phyloP scores from a whole-genome alignment of 92 coral and sea anemone species.

The Porites rus region DNA sequence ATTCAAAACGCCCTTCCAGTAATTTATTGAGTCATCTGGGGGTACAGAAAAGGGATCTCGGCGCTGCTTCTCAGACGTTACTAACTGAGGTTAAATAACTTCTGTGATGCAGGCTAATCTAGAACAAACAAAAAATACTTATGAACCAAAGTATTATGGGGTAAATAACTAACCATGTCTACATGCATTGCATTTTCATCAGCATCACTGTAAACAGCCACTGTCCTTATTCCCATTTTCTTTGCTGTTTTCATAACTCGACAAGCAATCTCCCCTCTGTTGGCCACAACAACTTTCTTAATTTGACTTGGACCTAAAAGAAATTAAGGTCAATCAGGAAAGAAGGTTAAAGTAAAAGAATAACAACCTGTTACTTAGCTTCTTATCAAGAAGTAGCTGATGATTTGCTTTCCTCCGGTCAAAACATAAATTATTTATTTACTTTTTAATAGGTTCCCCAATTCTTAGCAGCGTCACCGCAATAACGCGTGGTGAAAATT shows the following conservation, averaged over 20 bases:
- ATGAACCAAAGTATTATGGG: neutral
- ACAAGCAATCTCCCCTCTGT: constrained; percentile 99
- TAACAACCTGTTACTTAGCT: neutral
- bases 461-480: no score
- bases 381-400: no score
- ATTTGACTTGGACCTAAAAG: constrained; percentile 53
- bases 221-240: constrained; percentile 95
- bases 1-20: no score
- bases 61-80: no score
- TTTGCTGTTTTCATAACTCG: constrained; percentile 97
- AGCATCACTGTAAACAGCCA: constrained; percentile 99
- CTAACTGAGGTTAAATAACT: no score
- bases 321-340: neutral
- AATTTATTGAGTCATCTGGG: no score
- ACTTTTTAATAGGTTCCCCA: no score
- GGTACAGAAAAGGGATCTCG: no score
- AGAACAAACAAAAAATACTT: neutral
- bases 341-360: neutral
- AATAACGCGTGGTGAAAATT: no score
- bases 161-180: constrained; percentile 74
- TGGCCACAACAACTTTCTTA: constrained; percentile 90
- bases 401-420: no score
- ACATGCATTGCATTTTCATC: constrained; percentile 96
- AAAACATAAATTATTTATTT: no score
- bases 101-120: no score